Conservation (phyloP, 1,140 invertebrate genomes). For the Pogonus chalceus region DNA sequence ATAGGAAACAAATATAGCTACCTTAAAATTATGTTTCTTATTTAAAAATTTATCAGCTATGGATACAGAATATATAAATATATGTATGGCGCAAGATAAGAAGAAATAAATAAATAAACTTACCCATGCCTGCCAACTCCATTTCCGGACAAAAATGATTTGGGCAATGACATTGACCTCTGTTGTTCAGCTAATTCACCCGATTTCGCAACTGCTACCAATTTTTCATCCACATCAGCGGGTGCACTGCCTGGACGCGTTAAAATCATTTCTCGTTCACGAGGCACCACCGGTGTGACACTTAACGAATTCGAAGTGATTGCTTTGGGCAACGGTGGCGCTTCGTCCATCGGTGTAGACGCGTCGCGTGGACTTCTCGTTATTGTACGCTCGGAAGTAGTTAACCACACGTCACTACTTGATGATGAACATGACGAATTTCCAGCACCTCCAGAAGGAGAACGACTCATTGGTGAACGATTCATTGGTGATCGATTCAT, state of each 20-base stretch:
- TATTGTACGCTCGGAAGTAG: conserved; percentile 40
- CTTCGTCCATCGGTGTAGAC: conserved; percentile 40
- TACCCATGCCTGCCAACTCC: conserved; percentile 27
- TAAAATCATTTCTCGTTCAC: conserved; percentile 33
- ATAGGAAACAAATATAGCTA: no score
- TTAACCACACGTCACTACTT: conserved; percentile 45
- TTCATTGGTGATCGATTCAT: conserved; percentile 31
- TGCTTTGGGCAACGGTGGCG: no score
- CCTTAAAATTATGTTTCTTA: no score
- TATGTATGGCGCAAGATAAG: background rate
- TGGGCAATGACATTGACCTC: conserved; percentile 50
- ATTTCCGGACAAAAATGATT: conserved; percentile 47
- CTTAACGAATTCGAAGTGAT: background rate
- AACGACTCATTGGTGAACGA: conserved; percentile 31
- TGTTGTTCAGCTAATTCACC: conserved; percentile 33
- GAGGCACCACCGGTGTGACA: conserved; percentile 28
- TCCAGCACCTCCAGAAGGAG: conserved; percentile 22
- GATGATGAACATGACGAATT: conserved; percentile 40
- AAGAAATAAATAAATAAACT: conserved; percentile 15
- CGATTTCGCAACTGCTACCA: conserved; percentile 32
- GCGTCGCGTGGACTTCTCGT: conserved; percentile 39
- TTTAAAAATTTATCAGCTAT: background rate
- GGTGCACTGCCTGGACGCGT: conserved; percentile 46
- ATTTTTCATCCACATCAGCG: conserved; percentile 24
- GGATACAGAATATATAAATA: conserved; percentile 13